Conservation (phyloP, 2,113 vertebrate genomes). For the Corynorhinus townsendii region DNA sequence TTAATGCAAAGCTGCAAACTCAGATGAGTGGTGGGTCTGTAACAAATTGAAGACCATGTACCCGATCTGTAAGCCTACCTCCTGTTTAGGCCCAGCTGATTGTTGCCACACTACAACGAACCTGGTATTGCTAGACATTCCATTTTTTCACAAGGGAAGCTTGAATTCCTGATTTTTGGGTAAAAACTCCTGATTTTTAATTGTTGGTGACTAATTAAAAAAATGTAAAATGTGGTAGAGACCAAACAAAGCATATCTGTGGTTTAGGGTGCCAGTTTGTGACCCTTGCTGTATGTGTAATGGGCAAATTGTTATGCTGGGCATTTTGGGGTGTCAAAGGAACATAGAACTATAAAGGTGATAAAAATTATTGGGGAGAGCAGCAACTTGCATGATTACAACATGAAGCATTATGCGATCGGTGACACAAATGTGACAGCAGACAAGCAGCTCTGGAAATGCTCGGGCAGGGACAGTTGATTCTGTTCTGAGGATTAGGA, state of each 20-base stretch:
- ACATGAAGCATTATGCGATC: rapidly evolving
- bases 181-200: not conserved
- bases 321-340: not conserved
- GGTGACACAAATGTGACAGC: not conserved
- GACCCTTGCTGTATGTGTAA: not conserved
- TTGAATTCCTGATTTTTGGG: not conserved
- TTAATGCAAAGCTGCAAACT: not conserved
- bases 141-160: not conserved
- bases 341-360: not conserved
- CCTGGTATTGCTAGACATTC: not conserved
- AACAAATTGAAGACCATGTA: not conserved
- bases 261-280: not conserved
- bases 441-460: not conserved
- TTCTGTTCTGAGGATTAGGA: not conserved
- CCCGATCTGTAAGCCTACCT: rapidly evolving
- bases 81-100: not conserved
- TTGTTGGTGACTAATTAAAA: not conserved
- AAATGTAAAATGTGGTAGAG: not conserved
- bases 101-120: not conserved
- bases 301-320: not conserved
- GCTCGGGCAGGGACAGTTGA: rapidly evolving
- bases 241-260: not conserved
- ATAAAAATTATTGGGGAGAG: not conserved
- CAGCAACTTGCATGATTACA: too few relatives aligned
- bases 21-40: not conserved